phyloP scores from a whole-genome alignment of 2,113 vertebrate species.

The Pluvianellus socialis region DNA sequence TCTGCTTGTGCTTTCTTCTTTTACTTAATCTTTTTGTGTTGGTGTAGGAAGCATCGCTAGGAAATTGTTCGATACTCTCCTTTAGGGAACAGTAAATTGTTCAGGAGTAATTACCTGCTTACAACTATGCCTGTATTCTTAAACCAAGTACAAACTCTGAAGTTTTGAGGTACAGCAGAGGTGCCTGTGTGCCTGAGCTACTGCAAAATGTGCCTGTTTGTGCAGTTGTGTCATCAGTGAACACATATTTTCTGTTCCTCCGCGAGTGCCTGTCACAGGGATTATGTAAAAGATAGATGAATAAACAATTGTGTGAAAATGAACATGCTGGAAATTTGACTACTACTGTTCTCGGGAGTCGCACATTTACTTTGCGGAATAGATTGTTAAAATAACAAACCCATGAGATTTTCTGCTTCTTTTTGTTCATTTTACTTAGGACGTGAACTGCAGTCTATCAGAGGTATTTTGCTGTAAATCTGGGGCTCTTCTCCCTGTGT shows the following conservation, averaged over 20 bases:
- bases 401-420: not conserved
- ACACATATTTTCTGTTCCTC: not conserved
- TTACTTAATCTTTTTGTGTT: not conserved
- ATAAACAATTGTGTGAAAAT: slow-evolving; percentile 18
- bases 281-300: slow-evolving; percentile 8
- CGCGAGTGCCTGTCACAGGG: not conserved
- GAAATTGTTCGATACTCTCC: not conserved
- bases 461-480: not conserved
- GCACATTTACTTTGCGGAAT: not conserved
- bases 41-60: not conserved
- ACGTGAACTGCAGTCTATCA: not conserved
- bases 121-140: not conserved
- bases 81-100: not conserved
- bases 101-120: not conserved
- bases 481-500: not conserved
- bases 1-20: not conserved
- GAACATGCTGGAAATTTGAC: not conserved
- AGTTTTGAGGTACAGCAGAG: not conserved
- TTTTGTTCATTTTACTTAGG: not conserved
- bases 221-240: not conserved
- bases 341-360: not conserved
- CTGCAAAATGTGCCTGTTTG: not conserved
- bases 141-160: not conserved
- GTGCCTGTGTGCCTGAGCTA: not conserved
- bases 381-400: not conserved